phyloP scores from a whole-genome alignment of 1,140 invertebrate species.

The Calephelis virginiensis region DNA sequence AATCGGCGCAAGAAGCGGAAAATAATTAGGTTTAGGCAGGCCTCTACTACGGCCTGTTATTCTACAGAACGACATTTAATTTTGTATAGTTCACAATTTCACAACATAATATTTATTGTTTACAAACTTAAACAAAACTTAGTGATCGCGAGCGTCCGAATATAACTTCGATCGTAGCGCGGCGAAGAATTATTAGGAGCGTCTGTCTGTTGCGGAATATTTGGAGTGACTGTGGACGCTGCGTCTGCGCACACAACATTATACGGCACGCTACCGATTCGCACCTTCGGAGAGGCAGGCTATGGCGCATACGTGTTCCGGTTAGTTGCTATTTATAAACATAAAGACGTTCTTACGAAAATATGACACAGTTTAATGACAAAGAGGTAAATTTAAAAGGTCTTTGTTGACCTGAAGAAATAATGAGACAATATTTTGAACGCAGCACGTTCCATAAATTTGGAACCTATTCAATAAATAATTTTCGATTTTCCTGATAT shows the following conservation, averaged over 20 bases:
- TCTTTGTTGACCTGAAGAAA: slow-evolving; percentile 21
- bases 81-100: slow-evolving; percentile 46
- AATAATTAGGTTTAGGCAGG: slow-evolving; percentile 90
- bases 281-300: slow-evolving; percentile 54
- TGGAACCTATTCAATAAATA: too few species aligned
- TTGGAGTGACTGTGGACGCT: slow-evolving; percentile 48
- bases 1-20: slow-evolving; percentile 88
- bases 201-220: slow-evolving; percentile 46
- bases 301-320: slow-evolving; percentile 72
- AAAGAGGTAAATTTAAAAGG: slow-evolving; percentile 35
- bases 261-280: slow-evolving; percentile 46
- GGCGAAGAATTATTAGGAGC: slow-evolving; percentile 37
- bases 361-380: slow-evolving; percentile 65
- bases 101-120: slow-evolving; percentile 61
- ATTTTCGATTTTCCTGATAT: too few species aligned
- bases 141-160: slow-evolving; percentile 27
- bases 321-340: slow-evolving; percentile 71
- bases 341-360: slow-evolving; percentile 62
- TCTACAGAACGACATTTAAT: slow-evolving; percentile 85
- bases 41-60: slow-evolving; percentile 89
- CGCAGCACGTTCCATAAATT: neutral
- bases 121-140: slow-evolving; percentile 46
- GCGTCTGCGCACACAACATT: slow-evolving; percentile 31
- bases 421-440: slow-evolving; percentile 1
- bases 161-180: slow-evolving; percentile 45